Conservation (phyloP, 2,113 vertebrate species). For the Bubo bubo region DNA sequence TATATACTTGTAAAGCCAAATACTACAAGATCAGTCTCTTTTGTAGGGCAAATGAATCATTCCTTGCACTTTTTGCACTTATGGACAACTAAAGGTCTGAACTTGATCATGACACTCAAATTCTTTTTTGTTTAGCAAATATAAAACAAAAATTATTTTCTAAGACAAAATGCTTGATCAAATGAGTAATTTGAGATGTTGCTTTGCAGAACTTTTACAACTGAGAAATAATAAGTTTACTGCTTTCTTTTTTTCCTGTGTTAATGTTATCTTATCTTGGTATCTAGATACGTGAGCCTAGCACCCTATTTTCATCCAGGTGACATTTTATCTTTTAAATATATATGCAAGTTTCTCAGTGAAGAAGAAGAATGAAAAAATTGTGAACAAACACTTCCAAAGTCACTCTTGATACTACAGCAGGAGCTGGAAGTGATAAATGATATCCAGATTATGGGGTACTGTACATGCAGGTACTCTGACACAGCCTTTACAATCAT, state of each 20-base stretch:
- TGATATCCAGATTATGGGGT: neutral
- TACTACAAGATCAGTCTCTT: neutral
- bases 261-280: neutral
- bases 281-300: neutral
- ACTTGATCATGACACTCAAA: neutral
- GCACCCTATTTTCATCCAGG: neutral
- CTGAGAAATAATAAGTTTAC: neutral
- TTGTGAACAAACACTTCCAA: neutral
- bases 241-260: rapidly evolving
- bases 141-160: neutral
- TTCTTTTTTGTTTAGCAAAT: neutral
- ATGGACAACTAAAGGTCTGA: neutral
- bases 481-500: neutral
- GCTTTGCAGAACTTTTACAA: neutral
- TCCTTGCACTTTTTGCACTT: neutral
- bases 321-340: neutral
- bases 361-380: neutral
- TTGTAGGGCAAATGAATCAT: neutral
- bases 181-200: neutral
- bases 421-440: neutral
- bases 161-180: neutral
- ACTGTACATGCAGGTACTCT: neutral
- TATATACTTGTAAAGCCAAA: neutral
- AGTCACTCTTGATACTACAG: neutral
- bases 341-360: neutral